Conservation (phyloP, 1,140 invertebrate species). For the Vanessa atalanta region DNA sequence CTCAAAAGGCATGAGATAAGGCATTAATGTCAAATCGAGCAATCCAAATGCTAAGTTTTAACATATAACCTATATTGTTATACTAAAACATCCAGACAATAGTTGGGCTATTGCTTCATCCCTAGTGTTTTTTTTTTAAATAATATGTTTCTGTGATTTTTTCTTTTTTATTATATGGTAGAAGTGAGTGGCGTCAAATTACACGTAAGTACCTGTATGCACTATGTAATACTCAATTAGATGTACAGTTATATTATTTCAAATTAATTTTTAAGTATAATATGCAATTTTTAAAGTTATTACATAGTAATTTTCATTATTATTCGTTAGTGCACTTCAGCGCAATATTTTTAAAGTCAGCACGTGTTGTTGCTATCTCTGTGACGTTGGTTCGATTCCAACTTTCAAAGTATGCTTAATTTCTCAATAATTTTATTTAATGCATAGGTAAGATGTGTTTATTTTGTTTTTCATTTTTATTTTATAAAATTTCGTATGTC, state of each 20-base stretch:
- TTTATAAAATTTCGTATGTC: not conserved
- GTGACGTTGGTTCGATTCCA: slow-evolving; percentile 29
- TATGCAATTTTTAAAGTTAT: not conserved
- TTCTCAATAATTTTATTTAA: slow-evolving; percentile 13
- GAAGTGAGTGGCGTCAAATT: not conserved
- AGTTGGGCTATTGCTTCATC: not conserved
- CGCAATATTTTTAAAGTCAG: slow-evolving; percentile 13
- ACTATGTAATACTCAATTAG: not conserved
- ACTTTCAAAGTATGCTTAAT: not conserved
- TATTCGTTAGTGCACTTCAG: not conserved
- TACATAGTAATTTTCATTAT: not conserved
- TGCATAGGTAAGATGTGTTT: not conserved
- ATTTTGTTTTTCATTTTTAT: not conserved
- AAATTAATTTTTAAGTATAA: not conserved
- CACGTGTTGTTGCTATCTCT: slow-evolving; percentile 14
- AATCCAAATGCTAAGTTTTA: not conserved
- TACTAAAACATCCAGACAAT: not conserved
- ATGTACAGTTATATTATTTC: not conserved
- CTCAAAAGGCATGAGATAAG: not conserved
- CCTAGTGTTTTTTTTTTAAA: not conserved
- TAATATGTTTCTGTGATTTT: not conserved
- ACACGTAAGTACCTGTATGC: not conserved
- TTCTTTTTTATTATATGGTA: not conserved
- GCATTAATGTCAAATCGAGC: not conserved
- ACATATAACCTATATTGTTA: not conserved